Conservation (phyloP, 2,113 vertebrate species). For the Neopipo cinnamomea region DNA sequence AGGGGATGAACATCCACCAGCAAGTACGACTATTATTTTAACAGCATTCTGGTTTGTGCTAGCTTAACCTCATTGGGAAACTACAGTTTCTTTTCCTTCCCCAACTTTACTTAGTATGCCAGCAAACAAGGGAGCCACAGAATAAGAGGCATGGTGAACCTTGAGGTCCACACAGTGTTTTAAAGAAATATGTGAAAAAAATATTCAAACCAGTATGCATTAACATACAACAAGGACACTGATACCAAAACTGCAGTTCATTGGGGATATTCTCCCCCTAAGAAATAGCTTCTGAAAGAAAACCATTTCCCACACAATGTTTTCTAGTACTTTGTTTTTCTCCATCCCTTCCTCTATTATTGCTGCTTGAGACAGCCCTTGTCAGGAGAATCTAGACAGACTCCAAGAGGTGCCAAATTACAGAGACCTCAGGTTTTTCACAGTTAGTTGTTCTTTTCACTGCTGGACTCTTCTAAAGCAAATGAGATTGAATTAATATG, state of each 20-base stretch:
- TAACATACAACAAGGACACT: background rate
- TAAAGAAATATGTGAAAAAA: background rate
- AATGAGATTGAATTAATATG: slow-evolving; percentile 32
- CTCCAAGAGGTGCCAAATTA: slow-evolving; percentile 1
- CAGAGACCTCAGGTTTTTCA: slow-evolving; percentile 11
- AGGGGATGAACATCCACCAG: background rate
- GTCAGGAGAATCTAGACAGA: background rate
- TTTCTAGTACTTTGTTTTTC: background rate
- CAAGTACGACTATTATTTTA: background rate
- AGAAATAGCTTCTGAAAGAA: background rate
- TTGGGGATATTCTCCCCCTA: background rate
- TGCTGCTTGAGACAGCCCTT: background rate
- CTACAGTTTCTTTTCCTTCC: background rate
- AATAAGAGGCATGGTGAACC: background rate
- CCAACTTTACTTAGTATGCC: background rate
- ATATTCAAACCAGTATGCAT: background rate
- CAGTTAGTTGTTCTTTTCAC: slow-evolving; percentile 35
- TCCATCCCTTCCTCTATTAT: background rate
- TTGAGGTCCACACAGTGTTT: background rate
- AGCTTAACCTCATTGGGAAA: background rate
- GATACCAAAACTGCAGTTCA: background rate
- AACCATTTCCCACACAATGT: background rate
- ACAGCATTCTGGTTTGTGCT: background rate
- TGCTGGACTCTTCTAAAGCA: background rate
- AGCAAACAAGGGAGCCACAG: background rate